Conservation (phyloP, 2,113 vertebrate genomes). For the Rhombomys opimus region DNA sequence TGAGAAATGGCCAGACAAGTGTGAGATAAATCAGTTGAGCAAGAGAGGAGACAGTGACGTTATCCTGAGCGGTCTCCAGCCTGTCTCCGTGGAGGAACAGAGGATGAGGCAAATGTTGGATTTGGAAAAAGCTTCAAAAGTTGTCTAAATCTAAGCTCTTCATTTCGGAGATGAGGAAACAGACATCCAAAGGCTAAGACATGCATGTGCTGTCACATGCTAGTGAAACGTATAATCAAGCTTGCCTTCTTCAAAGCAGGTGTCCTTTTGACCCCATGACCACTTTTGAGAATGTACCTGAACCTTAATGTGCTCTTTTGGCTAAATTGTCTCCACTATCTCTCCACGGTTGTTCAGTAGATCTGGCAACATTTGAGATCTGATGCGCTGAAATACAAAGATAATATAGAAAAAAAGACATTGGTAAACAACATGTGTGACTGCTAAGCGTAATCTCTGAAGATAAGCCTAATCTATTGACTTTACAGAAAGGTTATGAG, state of each 20-base stretch:
- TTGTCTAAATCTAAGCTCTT: conserved; percentile 46
- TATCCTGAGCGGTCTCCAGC: conserved; percentile 65
- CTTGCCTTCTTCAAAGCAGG: not conserved
- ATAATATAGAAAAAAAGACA: not conserved
- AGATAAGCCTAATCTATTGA: conserved; percentile 39
- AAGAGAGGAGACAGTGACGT: conserved; percentile 66
- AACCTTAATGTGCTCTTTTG: not conserved
- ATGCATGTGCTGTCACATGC: not conserved
- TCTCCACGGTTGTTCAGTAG: not conserved
- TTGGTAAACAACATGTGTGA: not conserved
- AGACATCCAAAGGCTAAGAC: conserved; percentile 17
- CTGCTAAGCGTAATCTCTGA: not conserved
- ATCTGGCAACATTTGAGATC: not conserved
- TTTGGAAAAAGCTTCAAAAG: conserved; percentile 53
- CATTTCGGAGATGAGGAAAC: conserved; percentile 53
- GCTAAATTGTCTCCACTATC: not conserved
- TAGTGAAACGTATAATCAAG: conserved; percentile 42
- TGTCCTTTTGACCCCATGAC: conserved; percentile 16
- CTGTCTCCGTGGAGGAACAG: conserved; percentile 47
- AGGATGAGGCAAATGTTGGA: conserved; percentile 56
- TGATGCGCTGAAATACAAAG: not conserved
- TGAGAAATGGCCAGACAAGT: conserved; percentile 50
- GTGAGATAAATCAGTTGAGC: conserved; percentile 67
- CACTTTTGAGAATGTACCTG: not conserved
- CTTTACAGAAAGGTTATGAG: not conserved